Conservation (phyloP, 2,797 vertebrate genomes). For the Schizopygopsis malacanthus region DNA sequence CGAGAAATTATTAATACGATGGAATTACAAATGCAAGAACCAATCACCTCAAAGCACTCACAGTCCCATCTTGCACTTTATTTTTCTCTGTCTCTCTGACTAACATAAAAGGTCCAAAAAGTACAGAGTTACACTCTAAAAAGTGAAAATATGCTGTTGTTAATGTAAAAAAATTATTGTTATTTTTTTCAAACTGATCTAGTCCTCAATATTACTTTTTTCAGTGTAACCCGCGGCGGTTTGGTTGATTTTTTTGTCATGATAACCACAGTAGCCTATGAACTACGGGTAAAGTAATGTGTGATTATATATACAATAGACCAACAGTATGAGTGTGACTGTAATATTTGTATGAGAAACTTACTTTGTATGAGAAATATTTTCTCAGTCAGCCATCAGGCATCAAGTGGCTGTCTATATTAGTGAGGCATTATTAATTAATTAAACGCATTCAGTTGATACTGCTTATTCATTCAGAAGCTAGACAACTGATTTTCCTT, state of each 20-base stretch:
- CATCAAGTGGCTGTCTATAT: not conserved
- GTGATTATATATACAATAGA: not conserved
- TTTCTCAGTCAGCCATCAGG: not conserved
- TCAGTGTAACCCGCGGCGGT: too few relatives aligned
- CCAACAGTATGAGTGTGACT: not conserved
- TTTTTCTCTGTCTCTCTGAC: not conserved
- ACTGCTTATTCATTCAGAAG: not conserved
- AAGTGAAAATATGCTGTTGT: not conserved
- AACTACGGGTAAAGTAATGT: not conserved
- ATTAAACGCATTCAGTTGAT: not conserved
- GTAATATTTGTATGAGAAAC: not conserved
- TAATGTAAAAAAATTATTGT: not conserved
- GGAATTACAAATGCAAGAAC: slow-evolving; percentile 35
- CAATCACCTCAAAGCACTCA: slow-evolving; percentile 35
- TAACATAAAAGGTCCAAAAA: slow-evolving; percentile 15
- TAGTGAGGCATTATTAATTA: not conserved
- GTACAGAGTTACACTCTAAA: not conserved
- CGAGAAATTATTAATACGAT: slow-evolving; percentile 21
- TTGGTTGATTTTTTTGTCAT: not conserved
- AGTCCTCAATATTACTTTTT: not conserved
- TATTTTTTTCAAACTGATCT: not conserved
- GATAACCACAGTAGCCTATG: not conserved
- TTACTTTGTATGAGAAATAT: not conserved
- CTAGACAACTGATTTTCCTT: not conserved
- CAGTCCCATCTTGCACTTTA: slow-evolving; percentile 9